Conservation (phyloP, 2,797 vertebrate genomes). For the Cichlasoma orientale region DNA sequence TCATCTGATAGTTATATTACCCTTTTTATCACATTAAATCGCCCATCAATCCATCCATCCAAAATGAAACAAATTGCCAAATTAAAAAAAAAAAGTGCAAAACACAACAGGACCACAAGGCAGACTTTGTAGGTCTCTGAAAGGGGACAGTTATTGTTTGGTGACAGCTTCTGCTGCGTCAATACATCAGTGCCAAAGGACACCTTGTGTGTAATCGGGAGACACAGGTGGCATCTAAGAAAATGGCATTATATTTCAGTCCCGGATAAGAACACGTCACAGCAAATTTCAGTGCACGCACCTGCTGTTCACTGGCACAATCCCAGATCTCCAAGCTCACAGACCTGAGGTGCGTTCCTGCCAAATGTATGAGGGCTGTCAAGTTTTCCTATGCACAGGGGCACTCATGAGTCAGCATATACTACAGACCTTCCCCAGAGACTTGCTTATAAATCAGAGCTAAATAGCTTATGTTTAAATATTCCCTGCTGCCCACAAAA, state of each 20-base stretch:
- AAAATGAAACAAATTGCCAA: too few species aligned
- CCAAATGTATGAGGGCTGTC: conserved; percentile 1
- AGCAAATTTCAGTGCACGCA: not conserved
- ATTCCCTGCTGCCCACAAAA: not conserved
- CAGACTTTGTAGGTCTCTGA: not conserved
- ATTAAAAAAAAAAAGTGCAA: too few species aligned
- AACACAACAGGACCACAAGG: not conserved
- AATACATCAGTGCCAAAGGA: not conserved
- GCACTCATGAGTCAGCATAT: not conserved
- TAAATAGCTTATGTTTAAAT: not conserved
- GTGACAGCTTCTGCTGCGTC: not conserved
- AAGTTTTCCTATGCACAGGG: not conserved
- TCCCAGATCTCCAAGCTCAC: not conserved
- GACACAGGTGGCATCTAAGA: not conserved
- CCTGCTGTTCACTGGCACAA: not conserved
- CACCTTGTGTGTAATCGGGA: not conserved
- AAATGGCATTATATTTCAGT: not conserved
- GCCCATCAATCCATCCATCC: too few species aligned
- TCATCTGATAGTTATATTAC: too few species aligned
- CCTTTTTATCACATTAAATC: too few species aligned
- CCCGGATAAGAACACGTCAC: not conserved
- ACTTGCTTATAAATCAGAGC: not conserved
- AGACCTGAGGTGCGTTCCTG: not conserved
- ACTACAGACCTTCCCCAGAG: not conserved
- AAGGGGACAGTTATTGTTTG: not conserved